phyloP scores from a whole-genome alignment of 1,140 invertebrate species.

The Drosophila melanogaster region Release_6_plus_ISO1_MT NC_004354.4:9808001-9808500 shows the following conservation, averaged over 20 bases:
- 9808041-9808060: conserved; percentile 50
- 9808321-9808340: not conserved
- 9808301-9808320: not conserved
- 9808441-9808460: not conserved
- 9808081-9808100: conserved; percentile 14
- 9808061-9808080: conserved; percentile 70
- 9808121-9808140: conserved; percentile 25
- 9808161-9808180: not conserved
- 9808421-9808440: conserved; percentile 4
- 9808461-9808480: no score
- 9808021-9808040: conserved; percentile 46
- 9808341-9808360: not conserved
- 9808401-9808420: conserved; percentile 1
- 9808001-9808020: conserved; percentile 77
- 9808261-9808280: conserved; percentile 25
- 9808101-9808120: not conserved
- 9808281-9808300: conserved; percentile 2
- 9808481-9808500: no score
- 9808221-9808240: not conserved
- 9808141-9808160: not conserved
- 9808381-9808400: not conserved
- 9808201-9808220: conserved; percentile 20
- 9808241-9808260: conserved; percentile 2
- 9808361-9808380: conserved; percentile 10
- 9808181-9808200: not conserved